Conservation (phyloP, 2,113 vertebrate species). For the Caretta caretta region DNA sequence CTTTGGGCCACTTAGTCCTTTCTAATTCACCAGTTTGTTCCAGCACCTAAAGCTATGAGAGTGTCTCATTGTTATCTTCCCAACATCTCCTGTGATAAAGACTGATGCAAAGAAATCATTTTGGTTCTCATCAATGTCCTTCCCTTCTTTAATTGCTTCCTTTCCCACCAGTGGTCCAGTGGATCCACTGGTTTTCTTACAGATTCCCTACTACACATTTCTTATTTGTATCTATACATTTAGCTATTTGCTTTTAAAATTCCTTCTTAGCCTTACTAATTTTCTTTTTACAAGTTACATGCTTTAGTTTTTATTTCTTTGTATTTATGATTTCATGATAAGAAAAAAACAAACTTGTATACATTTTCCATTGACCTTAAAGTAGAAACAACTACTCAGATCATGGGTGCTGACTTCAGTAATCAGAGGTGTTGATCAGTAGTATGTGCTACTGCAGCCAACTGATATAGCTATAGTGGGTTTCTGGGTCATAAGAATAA, state of each 20-base stretch:
- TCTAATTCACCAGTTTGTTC: neutral
- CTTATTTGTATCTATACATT: neutral
- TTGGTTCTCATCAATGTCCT: neutral
- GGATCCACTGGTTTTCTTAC: fast-evolving
- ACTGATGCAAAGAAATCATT: neutral
- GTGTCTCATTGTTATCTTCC: neutral
- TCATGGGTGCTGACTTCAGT: neutral
- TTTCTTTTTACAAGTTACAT: neutral
- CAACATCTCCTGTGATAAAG: neutral
- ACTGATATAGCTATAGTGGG: neutral
- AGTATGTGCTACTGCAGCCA: fast-evolving
- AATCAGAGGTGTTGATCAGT: neutral
- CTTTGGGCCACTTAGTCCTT: neutral
- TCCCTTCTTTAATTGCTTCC: neutral
- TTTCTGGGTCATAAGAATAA: neutral
- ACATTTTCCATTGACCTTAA: neutral
- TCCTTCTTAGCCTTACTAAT: neutral
- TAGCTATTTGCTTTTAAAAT: neutral
- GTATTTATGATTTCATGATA: neutral
- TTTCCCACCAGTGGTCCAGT: neutral
- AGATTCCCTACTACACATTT: neutral
- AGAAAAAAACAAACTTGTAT: neutral
- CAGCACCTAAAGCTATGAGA: neutral
- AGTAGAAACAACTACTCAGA: neutral
- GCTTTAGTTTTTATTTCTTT: neutral